Percentiles rank a stretch among this genome's conserved stretches.
Evolutionary conservation across 1,140 invertebrate genomes (phyloP).

Genomic region (Tetranychus cinnabarinus): DNA sequence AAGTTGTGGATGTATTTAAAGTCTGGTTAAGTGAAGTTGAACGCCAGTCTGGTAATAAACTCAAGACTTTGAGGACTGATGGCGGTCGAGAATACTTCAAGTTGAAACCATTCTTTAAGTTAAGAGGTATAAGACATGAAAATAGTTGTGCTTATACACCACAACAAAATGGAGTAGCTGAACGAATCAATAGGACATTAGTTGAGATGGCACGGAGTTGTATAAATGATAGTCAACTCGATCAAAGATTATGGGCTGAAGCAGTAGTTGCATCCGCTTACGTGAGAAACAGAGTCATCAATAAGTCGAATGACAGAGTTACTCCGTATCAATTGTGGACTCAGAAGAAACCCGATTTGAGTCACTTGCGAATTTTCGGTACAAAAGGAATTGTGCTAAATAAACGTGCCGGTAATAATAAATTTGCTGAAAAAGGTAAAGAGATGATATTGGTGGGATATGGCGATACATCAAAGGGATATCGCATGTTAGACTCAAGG

Average conservation of each 20-base stretch:
- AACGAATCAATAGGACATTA: slow-evolving; percentile 22
- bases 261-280: neutral
- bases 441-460: neutral
- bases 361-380: slow-evolving; percentile 5
- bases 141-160: slow-evolving; percentile 23
- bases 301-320: neutral
- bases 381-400: neutral
- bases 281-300: neutral
- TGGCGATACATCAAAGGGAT: neutral
- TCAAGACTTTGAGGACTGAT: slow-evolving; percentile 5
- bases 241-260: neutral
- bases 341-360: slow-evolving; percentile 1
- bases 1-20: too few relatives aligned
- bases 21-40: neutral
- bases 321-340: slow-evolving; percentile 12
- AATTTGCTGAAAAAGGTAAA: neutral
- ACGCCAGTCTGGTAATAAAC: neutral
- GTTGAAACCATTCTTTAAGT: slow-evolving; percentile 8
- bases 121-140: slow-evolving; percentile 16
- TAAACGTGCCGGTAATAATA: neutral
- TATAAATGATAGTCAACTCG: slow-evolving; percentile 17
- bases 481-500: neutral
- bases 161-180: slow-evolving; percentile 26
- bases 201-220: slow-evolving; percentile 22
- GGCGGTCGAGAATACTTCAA: slow-evolving; percentile 5